These are phyloP conservation scores for Istiophorus platypterus DNA, from an alignment of 2,113 vertebrate species.

Conservation along the genomic window DNA sequence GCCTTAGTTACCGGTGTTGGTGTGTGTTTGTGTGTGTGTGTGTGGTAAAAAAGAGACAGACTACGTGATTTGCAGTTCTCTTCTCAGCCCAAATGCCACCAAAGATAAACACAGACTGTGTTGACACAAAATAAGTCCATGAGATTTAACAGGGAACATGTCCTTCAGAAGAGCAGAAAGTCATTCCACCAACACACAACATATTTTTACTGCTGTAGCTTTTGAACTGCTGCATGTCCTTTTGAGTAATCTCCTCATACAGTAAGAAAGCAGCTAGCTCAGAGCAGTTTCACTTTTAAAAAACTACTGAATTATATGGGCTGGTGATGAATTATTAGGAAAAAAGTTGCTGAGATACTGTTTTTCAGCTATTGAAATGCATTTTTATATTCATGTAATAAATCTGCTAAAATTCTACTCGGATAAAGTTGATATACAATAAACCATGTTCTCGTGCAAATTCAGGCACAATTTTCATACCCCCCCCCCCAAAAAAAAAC, in stretches of 20 bases:
- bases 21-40: conserved; percentile 10
- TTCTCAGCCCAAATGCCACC: neutral
- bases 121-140: conserved; percentile 60
- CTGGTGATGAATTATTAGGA: neutral
- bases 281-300: neutral
- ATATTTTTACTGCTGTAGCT: neutral
- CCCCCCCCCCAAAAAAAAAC: no score
- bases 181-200: neutral
- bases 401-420: neutral
- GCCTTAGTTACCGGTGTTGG: conserved; percentile 36
- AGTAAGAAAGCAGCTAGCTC: neutral
- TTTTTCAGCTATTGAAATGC: no score
- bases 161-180: conserved; percentile 33
- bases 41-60: neutral
- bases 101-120: conserved; percentile 68
- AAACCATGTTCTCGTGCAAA: neutral
- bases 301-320: neutral
- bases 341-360: no score
- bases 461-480: no score
- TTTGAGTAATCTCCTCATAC: neutral
- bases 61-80: conserved; percentile 11
- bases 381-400: neutral
- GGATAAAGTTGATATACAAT: neutral
- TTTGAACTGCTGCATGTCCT: neutral
- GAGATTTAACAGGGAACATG: neutral